Evolutionary conservation across 1,140 invertebrate genomes (phyloP).

Genomic region (Dolichoris vasculosae): DNA sequence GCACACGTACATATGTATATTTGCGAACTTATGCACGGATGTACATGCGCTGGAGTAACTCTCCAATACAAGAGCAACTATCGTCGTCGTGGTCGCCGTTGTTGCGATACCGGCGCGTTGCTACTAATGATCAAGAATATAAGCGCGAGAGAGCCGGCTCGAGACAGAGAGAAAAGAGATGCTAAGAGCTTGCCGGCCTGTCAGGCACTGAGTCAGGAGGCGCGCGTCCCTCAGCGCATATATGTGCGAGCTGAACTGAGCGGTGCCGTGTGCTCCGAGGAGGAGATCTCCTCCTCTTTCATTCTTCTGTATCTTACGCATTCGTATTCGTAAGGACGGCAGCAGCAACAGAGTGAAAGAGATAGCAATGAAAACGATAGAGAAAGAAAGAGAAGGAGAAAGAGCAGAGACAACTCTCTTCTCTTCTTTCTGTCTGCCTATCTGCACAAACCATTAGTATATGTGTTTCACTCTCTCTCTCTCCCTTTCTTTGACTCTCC

Average conservation of each 20-base stretch:
- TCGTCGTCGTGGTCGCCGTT: not conserved
- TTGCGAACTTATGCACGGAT: not conserved
- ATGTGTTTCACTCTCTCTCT: constrained; percentile 4
- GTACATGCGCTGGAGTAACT: not conserved
- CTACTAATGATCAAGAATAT: not conserved
- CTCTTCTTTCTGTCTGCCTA: constrained; percentile 16
- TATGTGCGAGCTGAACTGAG: constrained; percentile 63
- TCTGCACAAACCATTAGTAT: constrained; percentile 52
- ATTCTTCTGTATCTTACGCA: constrained; percentile 68
- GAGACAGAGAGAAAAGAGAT: constrained; percentile 57
- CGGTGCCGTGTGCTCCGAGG: constrained; percentile 11
- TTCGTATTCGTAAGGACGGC: constrained; percentile 58
- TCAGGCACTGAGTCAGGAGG: constrained; percentile 74
- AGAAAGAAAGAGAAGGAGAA: constrained; percentile 36
- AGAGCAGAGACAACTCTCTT: constrained; percentile 11
- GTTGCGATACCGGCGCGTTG: not conserved
- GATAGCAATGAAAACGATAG: not conserved
- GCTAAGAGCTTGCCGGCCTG: constrained; percentile 72
- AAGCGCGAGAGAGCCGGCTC: not conserved
- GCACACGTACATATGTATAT: not conserved
- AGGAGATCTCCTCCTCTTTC: constrained; percentile 35
- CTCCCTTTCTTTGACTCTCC: not conserved
- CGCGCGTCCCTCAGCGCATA: constrained; percentile 72
- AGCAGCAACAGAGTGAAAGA: not conserved
- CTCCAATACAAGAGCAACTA: not conserved